Evolutionary conservation across 2,888 invertebrate species (phyloP).

Genomic region (Pterobdella sp.): DNA sequence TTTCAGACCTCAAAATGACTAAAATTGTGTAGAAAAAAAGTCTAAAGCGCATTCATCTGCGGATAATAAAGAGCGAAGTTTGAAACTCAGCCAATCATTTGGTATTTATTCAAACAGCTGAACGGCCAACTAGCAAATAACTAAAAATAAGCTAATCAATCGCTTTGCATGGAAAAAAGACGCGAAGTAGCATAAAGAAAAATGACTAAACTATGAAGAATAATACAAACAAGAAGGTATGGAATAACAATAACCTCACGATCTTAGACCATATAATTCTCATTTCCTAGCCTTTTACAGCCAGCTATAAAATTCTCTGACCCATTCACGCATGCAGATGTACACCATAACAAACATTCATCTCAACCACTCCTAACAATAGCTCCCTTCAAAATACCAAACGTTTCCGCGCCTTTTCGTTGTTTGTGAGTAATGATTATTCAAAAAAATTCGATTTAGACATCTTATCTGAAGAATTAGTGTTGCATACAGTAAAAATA

Average conservation of each 20-base stretch:
- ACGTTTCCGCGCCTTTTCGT: too few species aligned
- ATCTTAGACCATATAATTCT: not conserved
- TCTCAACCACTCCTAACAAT: too few species aligned
- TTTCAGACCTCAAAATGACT: too few species aligned
- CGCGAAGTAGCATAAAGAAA: not conserved
- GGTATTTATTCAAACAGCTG: not conserved
- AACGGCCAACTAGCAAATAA: not conserved
- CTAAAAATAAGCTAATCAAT: not conserved
- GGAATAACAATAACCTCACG: not conserved
- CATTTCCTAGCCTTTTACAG: not conserved
- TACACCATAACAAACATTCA: not conserved
- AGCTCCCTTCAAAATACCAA: too few species aligned
- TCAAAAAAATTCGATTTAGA: too few species aligned
- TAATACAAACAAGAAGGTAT: not conserved
- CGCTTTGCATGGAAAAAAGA: not conserved
- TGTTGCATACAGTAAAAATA: too few species aligned
- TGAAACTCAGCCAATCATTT: too few species aligned
- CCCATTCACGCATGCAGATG: not conserved
- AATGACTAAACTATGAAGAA: not conserved
- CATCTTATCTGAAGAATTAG: too few species aligned
- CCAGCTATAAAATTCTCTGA: not conserved
- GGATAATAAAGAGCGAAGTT: too few species aligned
- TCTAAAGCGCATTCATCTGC: too few species aligned
- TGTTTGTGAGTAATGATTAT: too few species aligned
- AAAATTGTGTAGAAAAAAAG: too few species aligned